A percentile compares a stretch with the other conserved stretches of the same genome.
phyloP scores from a whole-genome alignment of 92 coral and sea anemone species.

The Siderastrea siderea region DNA sequence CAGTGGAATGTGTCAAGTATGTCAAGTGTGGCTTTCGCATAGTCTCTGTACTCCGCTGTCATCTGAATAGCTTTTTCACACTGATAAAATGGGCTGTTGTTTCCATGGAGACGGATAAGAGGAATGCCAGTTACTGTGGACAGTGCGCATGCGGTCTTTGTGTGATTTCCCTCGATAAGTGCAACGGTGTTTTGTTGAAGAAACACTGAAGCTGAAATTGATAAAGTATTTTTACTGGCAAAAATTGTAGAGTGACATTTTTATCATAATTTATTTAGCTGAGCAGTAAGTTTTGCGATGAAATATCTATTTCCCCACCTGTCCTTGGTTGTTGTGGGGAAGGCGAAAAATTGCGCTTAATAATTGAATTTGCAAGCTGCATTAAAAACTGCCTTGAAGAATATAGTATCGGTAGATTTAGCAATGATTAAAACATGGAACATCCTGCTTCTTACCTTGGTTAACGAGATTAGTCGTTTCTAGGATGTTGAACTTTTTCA shows the following conservation, averaged over 20 bases:
- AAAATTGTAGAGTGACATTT: not conserved
- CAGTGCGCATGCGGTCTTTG: slow-evolving; percentile 50
- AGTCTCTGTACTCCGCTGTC: slow-evolving; percentile 54
- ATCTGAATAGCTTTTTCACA: slow-evolving; percentile 56
- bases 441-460: not conserved
- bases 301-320: too few relatives aligned
- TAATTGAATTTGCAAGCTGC: too few relatives aligned
- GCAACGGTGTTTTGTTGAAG: slow-evolving; percentile 46
- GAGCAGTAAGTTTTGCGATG: too few relatives aligned
- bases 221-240: not conserved
- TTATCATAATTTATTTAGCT: not conserved
- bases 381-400: too few relatives aligned
- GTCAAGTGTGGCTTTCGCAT: slow-evolving; percentile 54
- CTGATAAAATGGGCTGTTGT: not conserved
- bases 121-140: slow-evolving; percentile 62
- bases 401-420: too few relatives aligned
- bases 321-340: too few relatives aligned
- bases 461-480: not conserved
- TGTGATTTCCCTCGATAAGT: slow-evolving; percentile 49
- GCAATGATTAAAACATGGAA: too few relatives aligned
- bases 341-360: too few relatives aligned
- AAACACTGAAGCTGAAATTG: slow-evolving; percentile 36
- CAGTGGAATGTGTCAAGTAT: slow-evolving; percentile 55
- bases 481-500: slow-evolving; percentile 10
- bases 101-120: slow-evolving; percentile 41